phyloP scores from a whole-genome alignment of 1,140 invertebrate genomes.

The Lethrus apterus region DNA sequence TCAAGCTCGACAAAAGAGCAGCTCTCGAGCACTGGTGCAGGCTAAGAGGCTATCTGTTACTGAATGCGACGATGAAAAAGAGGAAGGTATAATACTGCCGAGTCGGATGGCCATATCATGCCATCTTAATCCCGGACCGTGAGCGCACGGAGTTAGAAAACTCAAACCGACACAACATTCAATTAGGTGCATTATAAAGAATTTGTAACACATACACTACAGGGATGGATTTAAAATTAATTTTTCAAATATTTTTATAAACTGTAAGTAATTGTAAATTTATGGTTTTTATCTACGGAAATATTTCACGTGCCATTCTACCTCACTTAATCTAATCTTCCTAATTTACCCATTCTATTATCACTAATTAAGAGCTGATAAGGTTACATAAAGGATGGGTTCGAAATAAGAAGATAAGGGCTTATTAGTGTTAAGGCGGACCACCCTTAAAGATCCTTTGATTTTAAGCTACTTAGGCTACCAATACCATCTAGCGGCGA shows the following conservation, averaged over 20 bases:
- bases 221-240: conserved; percentile 12
- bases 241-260: not conserved
- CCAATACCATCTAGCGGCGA: conserved; percentile 1
- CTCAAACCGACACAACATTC: conserved; percentile 25
- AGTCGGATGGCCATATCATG: conserved; percentile 26
- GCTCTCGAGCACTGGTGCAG: not conserved
- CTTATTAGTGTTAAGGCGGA: conserved; percentile 13
- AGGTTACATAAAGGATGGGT: conserved; percentile 10
- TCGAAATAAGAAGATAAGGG: conserved; percentile 13
- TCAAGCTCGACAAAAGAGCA: conserved; percentile 7
- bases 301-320: conserved; percentile 7
- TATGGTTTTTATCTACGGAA: no score
- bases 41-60: conserved; percentile 24
- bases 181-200: conserved; percentile 25
- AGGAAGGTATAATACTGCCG: conserved; percentile 22
- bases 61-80: conserved; percentile 21
- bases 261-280: not conserved
- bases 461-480: conserved; percentile 15
- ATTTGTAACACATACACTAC: conserved; percentile 17
- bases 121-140: conserved; percentile 26
- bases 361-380: conserved; percentile 16
- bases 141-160: conserved; percentile 23
- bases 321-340: conserved; percentile 7
- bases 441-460: conserved; percentile 7
- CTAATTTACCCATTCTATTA: conserved; percentile 15